Conservation (phyloP, 2,888 invertebrate species). For the Atherix ibis region DNA sequence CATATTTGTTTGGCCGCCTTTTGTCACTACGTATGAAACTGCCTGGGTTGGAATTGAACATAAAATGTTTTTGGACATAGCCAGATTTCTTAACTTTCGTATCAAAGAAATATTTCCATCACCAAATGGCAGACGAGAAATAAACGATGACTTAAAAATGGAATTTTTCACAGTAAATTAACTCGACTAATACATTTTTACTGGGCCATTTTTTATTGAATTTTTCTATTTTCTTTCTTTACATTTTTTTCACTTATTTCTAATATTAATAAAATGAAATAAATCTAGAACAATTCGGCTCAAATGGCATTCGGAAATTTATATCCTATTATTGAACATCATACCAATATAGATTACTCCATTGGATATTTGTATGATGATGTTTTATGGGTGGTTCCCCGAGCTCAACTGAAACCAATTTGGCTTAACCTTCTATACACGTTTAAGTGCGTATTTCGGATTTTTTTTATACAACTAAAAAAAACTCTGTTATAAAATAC, state of each 20-base stretch:
- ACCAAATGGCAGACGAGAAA: too few relatives aligned
- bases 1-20: constrained; percentile 9
- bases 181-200: too few relatives aligned
- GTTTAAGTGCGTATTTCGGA: too few relatives aligned
- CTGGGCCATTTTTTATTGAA: too few relatives aligned
- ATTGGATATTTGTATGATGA: constrained; percentile 9
- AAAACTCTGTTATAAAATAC: too few relatives aligned
- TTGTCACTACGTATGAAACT: constrained; percentile 5
- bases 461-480: too few relatives aligned
- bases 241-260: too few relatives aligned
- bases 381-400: constrained; percentile 9
- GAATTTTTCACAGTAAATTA: too few relatives aligned
- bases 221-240: constrained; percentile 1
- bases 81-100: constrained; percentile 7
- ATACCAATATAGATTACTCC: constrained; percentile 9
- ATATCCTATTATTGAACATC: constrained; percentile 7
- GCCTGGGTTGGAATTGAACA: constrained; percentile 8
- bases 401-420: constrained; percentile 7
- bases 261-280: too few relatives aligned
- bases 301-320: constrained; percentile 9
- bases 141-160: too few relatives aligned
- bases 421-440: too few relatives aligned
- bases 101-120: constrained; percentile 3
- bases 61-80: constrained; percentile 8
- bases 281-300: too few relatives aligned